Base-by-base conservation (phyloP, 2,113 vertebrate species). In the Gobio gobio region DNA sequence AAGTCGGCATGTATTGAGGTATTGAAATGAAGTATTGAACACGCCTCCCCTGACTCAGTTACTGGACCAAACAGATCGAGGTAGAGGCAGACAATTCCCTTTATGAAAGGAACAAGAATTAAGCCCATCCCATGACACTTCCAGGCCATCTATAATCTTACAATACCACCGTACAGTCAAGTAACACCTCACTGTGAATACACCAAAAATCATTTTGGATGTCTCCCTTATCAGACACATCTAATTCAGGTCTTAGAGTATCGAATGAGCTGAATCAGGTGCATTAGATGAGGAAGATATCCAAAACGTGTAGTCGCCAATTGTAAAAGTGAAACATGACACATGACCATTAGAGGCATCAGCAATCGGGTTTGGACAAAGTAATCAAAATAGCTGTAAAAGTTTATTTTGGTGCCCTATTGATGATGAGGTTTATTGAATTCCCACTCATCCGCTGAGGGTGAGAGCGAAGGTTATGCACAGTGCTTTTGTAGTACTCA, bases 1-100 rank as follows among this genome's bases (percentile, higher is more conserved):
- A 90, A 85, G 81, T 68, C 84, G 61, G 87, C 83, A 82, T 75
- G 91, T 83, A 84, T 73, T 49, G 83, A 90, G 61, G 89, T 89
- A 92, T 87, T 89, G 87, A 86, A 86, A 82, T 87, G 78, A 90
- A 91, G 87, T 84, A 88, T 33, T 26, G 84, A 90, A 76, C 80
- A 89, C 68, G 81, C 59, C 75, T 86, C 66, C 43, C 47, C 49
- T 61, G 73, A 68, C 45, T 56, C 61, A 54, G 26, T 83, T 56
- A 61, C 84, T 24, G 49, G 87, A 90, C 75, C 68, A 51, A 80
- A 76, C 45, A 43, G 86, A 81, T 84, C 29, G 83, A 73, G 77
- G 58, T 45, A 78, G 82, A 80, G 45, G 47, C 77, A 43, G 26
- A 66, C 66, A 64, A 84, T 80, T 87, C 56, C 81, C 74, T 83